Evolutionary conservation across 2,797 vertebrate genomes (phyloP).

Genomic region (Ateles fusciceps): DNA sequence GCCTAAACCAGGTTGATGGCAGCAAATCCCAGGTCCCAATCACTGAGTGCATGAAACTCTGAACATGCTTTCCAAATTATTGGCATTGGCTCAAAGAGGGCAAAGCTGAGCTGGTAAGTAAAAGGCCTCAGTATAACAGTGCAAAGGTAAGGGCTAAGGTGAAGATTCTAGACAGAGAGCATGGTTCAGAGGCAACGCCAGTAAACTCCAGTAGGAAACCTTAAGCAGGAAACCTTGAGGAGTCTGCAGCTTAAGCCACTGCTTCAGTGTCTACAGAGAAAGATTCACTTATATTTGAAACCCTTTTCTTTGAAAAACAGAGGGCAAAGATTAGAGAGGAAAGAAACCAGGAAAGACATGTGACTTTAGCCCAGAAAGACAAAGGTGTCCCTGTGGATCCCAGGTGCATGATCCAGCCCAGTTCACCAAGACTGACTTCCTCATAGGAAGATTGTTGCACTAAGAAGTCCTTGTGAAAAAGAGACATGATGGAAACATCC

Average conservation of each 20-base stretch:
- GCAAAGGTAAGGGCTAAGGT: neutral
- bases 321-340: neutral
- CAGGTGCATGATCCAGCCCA: neutral
- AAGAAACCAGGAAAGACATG: neutral
- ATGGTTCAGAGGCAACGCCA: neutral
- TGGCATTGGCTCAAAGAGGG: neutral
- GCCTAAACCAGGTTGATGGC: neutral
- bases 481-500: neutral
- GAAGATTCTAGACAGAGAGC: neutral
- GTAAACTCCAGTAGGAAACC: neutral
- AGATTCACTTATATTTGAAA: neutral
- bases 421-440: neutral
- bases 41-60: neutral
- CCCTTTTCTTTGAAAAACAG: neutral
- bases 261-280: neutral
- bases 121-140: neutral
- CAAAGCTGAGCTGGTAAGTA: neutral
- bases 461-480: neutral
- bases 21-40: neutral
- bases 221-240: neutral
- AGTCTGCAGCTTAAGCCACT: neutral
- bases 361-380: neutral
- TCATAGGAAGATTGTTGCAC: neutral
- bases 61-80: neutral
- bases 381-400: neutral